Evolutionary conservation across 2,888 invertebrate species (phyloP).

Genomic region (Cryptophagus acutangulus): DNA sequence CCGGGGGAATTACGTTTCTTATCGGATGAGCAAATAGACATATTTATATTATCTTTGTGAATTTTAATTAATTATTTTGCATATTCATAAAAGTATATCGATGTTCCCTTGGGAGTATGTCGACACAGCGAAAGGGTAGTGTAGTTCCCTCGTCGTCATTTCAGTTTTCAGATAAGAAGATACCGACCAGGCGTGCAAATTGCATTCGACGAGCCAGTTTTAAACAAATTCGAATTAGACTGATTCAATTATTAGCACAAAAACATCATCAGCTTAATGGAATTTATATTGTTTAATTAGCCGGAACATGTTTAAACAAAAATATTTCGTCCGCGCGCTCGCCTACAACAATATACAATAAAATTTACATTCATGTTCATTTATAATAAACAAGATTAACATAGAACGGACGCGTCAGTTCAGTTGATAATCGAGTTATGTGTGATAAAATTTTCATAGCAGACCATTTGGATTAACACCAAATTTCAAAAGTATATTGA

Average conservation of each 20-base stretch:
- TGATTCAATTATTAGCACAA: too few relatives aligned
- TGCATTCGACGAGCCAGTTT: conserved; percentile 23
- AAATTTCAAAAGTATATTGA: neutral
- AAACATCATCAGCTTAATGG: too few relatives aligned
- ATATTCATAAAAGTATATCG: conserved; percentile 44
- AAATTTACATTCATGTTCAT: conserved; percentile 32
- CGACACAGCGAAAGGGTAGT: conserved; percentile 23
- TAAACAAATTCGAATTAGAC: conserved; percentile 7
- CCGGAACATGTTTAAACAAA: neutral
- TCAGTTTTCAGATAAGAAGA: conserved; percentile 34
- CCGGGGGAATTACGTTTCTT: conserved; percentile 44
- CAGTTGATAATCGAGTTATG: conserved; percentile 12
- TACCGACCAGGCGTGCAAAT: conserved; percentile 30
- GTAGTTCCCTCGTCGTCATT: conserved; percentile 15
- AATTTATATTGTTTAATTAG: too few relatives aligned
- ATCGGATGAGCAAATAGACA: conserved; percentile 35
- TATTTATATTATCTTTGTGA: conserved; percentile 26
- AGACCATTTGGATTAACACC: conserved; percentile 4
- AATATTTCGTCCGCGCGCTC: neutral
- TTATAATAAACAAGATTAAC: conserved; percentile 34
- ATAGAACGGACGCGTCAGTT: conserved; percentile 24
- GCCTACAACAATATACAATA: conserved; percentile 15
- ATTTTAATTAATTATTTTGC: conserved; percentile 38
- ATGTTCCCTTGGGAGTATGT: conserved; percentile 38
- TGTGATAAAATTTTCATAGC: conserved; percentile 10